These are phyloP conservation scores for Slavum lentiscoides DNA, from an alignment of 2,888 invertebrate species.

Conservation along the genomic window DNA sequence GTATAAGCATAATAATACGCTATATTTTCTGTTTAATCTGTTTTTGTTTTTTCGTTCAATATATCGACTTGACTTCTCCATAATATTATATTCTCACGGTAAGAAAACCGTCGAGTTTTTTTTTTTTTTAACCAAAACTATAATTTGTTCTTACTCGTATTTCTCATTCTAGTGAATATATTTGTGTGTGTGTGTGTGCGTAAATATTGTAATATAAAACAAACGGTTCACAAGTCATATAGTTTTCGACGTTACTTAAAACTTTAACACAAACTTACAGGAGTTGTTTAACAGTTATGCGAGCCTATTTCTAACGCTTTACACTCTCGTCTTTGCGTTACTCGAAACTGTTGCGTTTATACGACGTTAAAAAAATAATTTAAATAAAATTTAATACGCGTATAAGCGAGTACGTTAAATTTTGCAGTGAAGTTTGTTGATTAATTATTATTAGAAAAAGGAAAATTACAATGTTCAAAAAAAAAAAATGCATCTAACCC, in stretches of 20 bases:
- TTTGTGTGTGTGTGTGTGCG: not conserved
- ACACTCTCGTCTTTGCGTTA: not conserved
- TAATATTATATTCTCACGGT: too few relatives aligned
- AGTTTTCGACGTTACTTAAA: not conserved
- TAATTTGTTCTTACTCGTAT: not conserved
- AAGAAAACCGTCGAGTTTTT: too few relatives aligned
- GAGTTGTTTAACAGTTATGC: not conserved
- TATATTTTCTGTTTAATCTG: too few relatives aligned
- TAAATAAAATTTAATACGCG: not conserved
- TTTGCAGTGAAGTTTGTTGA: slow-evolving; percentile 10
- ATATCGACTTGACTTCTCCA: too few relatives aligned
- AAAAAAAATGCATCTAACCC: too few relatives aligned
- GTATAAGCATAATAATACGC: too few relatives aligned
- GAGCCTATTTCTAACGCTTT: not conserved
- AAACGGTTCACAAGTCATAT: not conserved
- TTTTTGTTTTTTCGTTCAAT: too few relatives aligned
- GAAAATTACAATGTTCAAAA: not conserved
- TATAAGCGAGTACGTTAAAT: not conserved
- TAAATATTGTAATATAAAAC: not conserved
- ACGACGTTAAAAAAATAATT: not conserved
- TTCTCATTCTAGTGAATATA: not conserved
- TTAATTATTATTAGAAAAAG: slow-evolving; percentile 10
- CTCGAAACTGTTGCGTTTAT: not conserved
- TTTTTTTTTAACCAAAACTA: not conserved
- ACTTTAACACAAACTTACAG: not conserved